These are phyloP conservation scores for Oryzias celebensis DNA, from an alignment of 2,113 vertebrate species.

Conservation along the genomic window DNA sequence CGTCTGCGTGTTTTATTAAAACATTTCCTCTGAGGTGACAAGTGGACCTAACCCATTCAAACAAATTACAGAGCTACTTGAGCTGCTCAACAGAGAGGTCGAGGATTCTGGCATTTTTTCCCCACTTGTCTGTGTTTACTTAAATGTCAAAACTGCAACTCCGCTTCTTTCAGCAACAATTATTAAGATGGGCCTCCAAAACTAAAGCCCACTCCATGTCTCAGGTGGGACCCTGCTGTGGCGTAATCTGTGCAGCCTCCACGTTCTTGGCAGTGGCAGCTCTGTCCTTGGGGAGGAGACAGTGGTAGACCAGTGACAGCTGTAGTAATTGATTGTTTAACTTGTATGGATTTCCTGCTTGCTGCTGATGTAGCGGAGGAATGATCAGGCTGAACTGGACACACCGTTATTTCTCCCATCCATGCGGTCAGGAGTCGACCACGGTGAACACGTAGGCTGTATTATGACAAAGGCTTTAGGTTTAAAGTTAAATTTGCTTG, in stretches of 20 bases:
- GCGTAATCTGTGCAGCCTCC: conserved; percentile 33
- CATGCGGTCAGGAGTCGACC: conserved; percentile 13
- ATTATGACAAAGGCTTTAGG: conserved; percentile 1
- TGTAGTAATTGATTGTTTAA: conserved; percentile 67
- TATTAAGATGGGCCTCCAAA: conserved; percentile 10
- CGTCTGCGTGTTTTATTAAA: background rate
- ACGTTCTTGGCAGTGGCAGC: conserved; percentile 48
- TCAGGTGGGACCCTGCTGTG: conserved; percentile 37
- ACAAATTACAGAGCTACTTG: background rate
- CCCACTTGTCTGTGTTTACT: background rate
- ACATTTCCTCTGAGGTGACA: background rate
- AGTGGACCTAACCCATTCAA: background rate
- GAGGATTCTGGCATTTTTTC: background rate
- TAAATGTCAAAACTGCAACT: conserved; percentile 1
- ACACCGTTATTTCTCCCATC: conserved; percentile 12
- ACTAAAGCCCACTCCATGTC: conserved; percentile 13
- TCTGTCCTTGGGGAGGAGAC: conserved; percentile 53
- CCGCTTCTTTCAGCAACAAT: background rate
- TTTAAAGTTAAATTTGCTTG: background rate
- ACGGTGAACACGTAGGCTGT: background rate
- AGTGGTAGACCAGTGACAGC: conserved; percentile 49
- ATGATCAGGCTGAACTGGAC: conserved; percentile 48
- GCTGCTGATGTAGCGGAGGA: conserved; percentile 54
- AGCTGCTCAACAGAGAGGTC: background rate
- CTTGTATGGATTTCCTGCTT: conserved; percentile 63